Evolutionary conservation across 2,797 vertebrate species (phyloP), one percentile per base, ranked within the genome.

Genomic region (Orestias chungarensis): DNA sequence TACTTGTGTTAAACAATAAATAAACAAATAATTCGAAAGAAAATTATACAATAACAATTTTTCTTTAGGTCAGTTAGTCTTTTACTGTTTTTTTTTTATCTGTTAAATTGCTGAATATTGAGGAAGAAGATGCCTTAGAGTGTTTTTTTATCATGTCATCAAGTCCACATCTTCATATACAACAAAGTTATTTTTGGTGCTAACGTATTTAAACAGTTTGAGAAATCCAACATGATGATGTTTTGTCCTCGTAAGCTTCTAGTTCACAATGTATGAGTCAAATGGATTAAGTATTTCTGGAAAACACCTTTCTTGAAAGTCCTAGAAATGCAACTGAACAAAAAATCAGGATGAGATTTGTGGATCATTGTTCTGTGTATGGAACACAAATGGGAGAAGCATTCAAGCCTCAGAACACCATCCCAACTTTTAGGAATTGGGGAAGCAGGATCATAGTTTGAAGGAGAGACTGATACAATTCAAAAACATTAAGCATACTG

Each of bases 11-110:
- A n/a, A n/a, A 1, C n/a, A 38, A 38, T 15, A n/a, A 14, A 61
- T n/a, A 10, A n/a, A 40, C 59, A 65, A 73, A 74, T 38, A 70
- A 69, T 66, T 27, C 6, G 49, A 71, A 71, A 12, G 3, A 64
- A 47, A 9, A 29, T 49, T 9, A 49, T 20, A 49, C 47, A 20
- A 49, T 2, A n/a, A 49, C 20, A 49, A 20, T 49, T 49, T 18
- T 49, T 59, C 18, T 59, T 11, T 23, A 2, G 33, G 3, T 35
- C 33, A 59, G 18, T 35, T 35, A 23, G 18, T 18, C 35, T 59
- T 59, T 2, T 3, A 9, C 12, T n/a, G n/a, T 11, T 25, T 10
- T 50, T 46, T 50, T 20, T 49, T 49, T n/a, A 10, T 50, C 25
- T 25, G 9, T 3, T 11, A 50, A 50, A 50, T 50, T 9, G 23